These are phyloP conservation scores for Gastrophryne carolinensis DNA, from an alignment of 2,797 vertebrate species.

Conservation along the genomic window DNA sequence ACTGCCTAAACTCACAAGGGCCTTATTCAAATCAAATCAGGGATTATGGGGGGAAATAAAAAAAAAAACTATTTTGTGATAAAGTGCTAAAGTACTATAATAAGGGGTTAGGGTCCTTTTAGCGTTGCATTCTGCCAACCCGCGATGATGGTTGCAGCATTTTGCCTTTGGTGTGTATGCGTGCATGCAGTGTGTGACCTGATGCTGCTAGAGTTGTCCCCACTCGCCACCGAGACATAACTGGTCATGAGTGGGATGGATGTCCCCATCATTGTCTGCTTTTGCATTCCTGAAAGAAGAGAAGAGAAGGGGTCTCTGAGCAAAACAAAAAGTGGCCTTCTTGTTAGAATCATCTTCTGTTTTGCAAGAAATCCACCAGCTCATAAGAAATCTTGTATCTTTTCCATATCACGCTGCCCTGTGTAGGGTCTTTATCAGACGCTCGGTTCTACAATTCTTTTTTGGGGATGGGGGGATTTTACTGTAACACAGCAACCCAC, in stretches of 20 bases:
- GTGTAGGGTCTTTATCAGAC: not conserved
- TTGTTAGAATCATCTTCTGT: conserved; percentile 23
- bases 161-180: conserved; percentile 27
- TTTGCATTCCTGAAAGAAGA: conserved; percentile 46
- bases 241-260: conserved; percentile 5
- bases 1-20: conserved; percentile 28
- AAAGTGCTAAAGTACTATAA: not conserved
- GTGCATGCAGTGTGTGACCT: conserved; percentile 26
- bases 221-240: conserved; percentile 14
- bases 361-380: conserved; percentile 6
- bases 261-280: conserved; percentile 21
- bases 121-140: conserved; percentile 5
- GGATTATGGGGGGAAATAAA: conserved; percentile 33
- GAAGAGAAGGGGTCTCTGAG: conserved; percentile 18
- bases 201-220: conserved; percentile 20
- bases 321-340: conserved; percentile 48
- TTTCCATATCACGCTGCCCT: not conserved
- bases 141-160: conserved; percentile 16
- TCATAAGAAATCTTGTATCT: not conserved
- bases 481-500: not conserved
- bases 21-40: conserved; percentile 48
- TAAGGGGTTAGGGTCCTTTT: conserved; percentile 10
- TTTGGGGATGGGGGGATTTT: not conserved
- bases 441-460: conserved; percentile 25
- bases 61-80: conserved; percentile 25